Percentiles rank a stretch among this genome's conserved stretches.
Conservation (phyloP, 92 coral and sea anemone species). For the Epizoanthus rinbou region DNA sequence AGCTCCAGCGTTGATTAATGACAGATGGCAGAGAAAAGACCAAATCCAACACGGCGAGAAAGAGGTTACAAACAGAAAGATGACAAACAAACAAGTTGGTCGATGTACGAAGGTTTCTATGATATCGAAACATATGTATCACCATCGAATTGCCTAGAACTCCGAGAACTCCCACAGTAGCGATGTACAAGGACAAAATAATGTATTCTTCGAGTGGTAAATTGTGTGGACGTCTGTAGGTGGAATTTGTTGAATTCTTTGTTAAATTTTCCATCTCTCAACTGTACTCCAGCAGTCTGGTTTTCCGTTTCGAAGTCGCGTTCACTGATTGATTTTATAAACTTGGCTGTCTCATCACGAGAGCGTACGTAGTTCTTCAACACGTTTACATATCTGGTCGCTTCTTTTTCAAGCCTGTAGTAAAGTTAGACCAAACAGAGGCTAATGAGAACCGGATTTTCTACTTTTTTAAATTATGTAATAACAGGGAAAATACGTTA, state of each 20-base stretch:
- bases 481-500: too few species aligned
- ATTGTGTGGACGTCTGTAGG: not conserved
- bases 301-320: too few species aligned
- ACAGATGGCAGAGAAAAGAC: conserved; percentile 79
- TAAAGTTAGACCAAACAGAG: too few species aligned
- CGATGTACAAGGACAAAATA: conserved; percentile 63
- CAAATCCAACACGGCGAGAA: conserved; percentile 74
- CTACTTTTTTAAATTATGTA: too few species aligned
- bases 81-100: conserved; percentile 82
- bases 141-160: conserved; percentile 79
- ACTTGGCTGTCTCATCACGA: too few species aligned
- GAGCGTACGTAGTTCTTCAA: too few species aligned
- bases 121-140: conserved; percentile 63
- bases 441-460: too few species aligned
- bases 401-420: too few species aligned
- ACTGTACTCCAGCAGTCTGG: too few species aligned
- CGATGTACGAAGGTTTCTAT: conserved; percentile 72
- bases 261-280: conserved; percentile 2
- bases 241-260: not conserved
- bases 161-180: conserved; percentile 73
- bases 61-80: conserved; percentile 73
- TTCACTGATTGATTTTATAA: too few species aligned
- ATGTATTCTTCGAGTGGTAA: conserved; percentile 38
- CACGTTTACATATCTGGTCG: too few species aligned
- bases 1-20: conserved; percentile 66